Evolutionary conservation across 2,888 invertebrate genomes (phyloP).

Genomic region (Sesia apiformis): DNA sequence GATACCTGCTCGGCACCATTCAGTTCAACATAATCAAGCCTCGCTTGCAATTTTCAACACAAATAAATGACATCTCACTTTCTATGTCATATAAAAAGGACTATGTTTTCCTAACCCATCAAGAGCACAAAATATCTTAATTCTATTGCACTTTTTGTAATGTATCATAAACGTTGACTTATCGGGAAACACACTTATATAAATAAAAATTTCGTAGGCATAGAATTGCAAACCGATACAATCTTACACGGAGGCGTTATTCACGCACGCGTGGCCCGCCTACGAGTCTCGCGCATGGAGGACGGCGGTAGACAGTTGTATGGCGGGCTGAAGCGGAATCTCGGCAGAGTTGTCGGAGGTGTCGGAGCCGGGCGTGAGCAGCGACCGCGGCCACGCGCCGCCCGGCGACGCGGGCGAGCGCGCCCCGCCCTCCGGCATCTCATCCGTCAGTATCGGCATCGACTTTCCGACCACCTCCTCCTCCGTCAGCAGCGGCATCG

Average conservation of each 20-base stretch:
- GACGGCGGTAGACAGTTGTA: conserved; percentile 49
- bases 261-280: too few relatives aligned
- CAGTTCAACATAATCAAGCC: not conserved
- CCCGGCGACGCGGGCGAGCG: conserved; percentile 39
- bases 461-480: conserved; percentile 49
- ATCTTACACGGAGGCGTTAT: not conserved
- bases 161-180: conserved; percentile 10
- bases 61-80: too few relatives aligned
- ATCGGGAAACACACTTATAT: conserved; percentile 16
- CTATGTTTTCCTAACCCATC: too few relatives aligned
- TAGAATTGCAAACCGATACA: not conserved
- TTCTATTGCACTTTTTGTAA: conserved; percentile 42
- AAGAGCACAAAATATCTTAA: conserved; percentile 2
- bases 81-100: too few relatives aligned
- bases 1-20: conserved; percentile 2
- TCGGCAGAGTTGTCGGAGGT: conserved; percentile 53
- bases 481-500: conserved; percentile 76
- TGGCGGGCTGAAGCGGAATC: conserved; percentile 53
- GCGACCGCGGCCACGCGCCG: conserved; percentile 20
- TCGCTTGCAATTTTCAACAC: not conserved
- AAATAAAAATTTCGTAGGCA: conserved; percentile 11
- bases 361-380: conserved; percentile 49
- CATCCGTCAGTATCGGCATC: conserved; percentile 62
- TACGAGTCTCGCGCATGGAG: conserved; percentile 23
- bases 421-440: conserved; percentile 33